phyloP scores from a whole-genome alignment of 2,888 invertebrate genomes.

The Volucella inflata region DNA sequence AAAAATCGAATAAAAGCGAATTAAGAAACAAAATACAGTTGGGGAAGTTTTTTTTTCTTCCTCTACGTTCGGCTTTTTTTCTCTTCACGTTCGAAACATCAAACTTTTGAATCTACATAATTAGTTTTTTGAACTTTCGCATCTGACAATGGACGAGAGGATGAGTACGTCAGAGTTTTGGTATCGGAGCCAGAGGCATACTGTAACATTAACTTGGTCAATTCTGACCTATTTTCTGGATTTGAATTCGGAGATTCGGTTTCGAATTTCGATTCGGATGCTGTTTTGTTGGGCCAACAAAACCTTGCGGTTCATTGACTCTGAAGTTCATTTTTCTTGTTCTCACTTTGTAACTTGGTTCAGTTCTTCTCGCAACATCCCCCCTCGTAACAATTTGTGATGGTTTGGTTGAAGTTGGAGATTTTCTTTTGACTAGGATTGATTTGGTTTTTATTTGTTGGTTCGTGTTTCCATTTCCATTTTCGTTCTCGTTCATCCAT shows the following conservation, averaged over 20 bases:
- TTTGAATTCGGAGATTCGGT: conserved; percentile 20
- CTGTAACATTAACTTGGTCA: conserved; percentile 17
- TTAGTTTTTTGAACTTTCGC: conserved; percentile 70
- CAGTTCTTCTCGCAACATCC: not conserved
- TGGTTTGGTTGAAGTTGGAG: not conserved
- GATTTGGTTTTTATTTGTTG: conserved; percentile 18
- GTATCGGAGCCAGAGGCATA: not conserved
- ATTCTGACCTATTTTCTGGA: conserved; percentile 50
- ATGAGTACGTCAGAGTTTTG: not conserved
- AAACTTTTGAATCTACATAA: conserved; percentile 72
- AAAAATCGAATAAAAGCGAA: conserved; percentile 49
- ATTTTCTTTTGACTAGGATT: not conserved
- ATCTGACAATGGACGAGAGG: conserved; percentile 21
- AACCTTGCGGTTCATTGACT: conserved; percentile 65
- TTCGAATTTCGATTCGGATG: conserved; percentile 13
- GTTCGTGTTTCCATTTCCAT: conserved; percentile 36
- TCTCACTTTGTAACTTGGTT: conserved; percentile 37
- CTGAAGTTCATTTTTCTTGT: conserved; percentile 16
- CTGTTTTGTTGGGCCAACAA: conserved; percentile 60
- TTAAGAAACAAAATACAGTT: conserved; percentile 48
- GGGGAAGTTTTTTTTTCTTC: conserved; percentile 25
- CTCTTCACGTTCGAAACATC: conserved; percentile 3
- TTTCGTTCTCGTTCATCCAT: conserved; percentile 51
- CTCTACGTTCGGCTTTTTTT: not conserved
- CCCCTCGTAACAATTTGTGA: conserved; percentile 44